phyloP scores from a whole-genome alignment of 2,888 invertebrate genomes.

The Eupelmus urozonus region DNA sequence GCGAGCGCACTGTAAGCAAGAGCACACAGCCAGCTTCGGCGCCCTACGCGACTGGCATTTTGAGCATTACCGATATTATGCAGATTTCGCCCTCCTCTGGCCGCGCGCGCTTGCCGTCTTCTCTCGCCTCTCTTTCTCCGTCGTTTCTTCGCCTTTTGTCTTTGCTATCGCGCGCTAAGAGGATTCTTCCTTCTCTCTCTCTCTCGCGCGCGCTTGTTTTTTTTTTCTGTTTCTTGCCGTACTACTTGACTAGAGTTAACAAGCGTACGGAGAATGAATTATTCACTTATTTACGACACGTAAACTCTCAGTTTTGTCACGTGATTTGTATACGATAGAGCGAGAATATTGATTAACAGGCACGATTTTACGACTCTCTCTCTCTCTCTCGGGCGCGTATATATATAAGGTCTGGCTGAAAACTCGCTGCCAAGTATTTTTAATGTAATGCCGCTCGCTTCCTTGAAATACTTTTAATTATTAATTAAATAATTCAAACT shows the following conservation, averaged over 20 bases:
- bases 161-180: not conserved
- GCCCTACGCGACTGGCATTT: slow-evolving; percentile 74
- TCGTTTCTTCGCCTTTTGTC: slow-evolving; percentile 62
- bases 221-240: slow-evolving; percentile 53
- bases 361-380: slow-evolving; percentile 51
- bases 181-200: slow-evolving; percentile 34
- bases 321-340: slow-evolving; percentile 58
- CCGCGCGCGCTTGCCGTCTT: slow-evolving; percentile 65
- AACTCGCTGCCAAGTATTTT: slow-evolving; percentile 15
- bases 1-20: slow-evolving; percentile 76
- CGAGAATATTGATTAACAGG: slow-evolving; percentile 58
- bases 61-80: slow-evolving; percentile 76
- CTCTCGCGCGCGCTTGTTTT: slow-evolving; percentile 64
- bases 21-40: too few species aligned
- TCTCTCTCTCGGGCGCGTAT: slow-evolving; percentile 4
- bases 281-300: slow-evolving; percentile 76
- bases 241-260: slow-evolving; percentile 68
- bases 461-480: slow-evolving; percentile 1
- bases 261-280: slow-evolving; percentile 73
- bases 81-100: slow-evolving; percentile 68
- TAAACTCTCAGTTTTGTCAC: slow-evolving; percentile 67
- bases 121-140: slow-evolving; percentile 64
- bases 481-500: slow-evolving; percentile 7
- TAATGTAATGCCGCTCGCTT: slow-evolving; percentile 6
- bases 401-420: not conserved